Percentiles rank a stretch among this genome's conserved stretches.
phyloP scores from a whole-genome alignment of 2,797 vertebrate species.

The Calcarius lapponicus region DNA sequence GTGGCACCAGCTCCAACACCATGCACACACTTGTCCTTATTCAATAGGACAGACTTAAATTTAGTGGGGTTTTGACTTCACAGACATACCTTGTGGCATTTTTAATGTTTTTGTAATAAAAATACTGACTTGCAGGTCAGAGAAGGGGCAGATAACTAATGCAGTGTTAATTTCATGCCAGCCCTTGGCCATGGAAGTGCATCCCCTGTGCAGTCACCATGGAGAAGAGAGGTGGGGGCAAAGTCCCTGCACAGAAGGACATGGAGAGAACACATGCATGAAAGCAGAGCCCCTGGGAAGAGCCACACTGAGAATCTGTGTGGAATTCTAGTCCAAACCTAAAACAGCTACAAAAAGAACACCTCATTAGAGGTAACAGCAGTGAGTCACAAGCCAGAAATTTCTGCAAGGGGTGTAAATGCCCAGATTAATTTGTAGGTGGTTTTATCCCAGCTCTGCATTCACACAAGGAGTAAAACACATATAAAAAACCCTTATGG shows the following conservation, averaged over 20 bases:
- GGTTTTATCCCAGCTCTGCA: background rate
- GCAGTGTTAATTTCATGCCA: background rate
- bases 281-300: background rate
- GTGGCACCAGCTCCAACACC: background rate
- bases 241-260: background rate
- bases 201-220: accelerated
- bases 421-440: background rate
- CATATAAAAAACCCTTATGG: background rate
- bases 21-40: background rate
- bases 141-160: background rate
- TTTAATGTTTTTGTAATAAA: background rate
- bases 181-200: background rate
- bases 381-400: background rate
- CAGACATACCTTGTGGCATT: background rate
- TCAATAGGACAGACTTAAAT: background rate
- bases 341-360: background rate
- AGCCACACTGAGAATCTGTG: background rate
- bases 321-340: background rate
- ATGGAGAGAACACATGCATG: background rate
- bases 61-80: background rate
- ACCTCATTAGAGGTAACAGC: background rate
- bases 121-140: background rate
- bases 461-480: accelerated
- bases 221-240: accelerated
- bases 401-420: background rate